Percentiles rank a stretch among this genome's conserved stretches.
phyloP scores from a whole-genome alignment of 1,140 invertebrate species.

The Mya arenaria region DNA sequence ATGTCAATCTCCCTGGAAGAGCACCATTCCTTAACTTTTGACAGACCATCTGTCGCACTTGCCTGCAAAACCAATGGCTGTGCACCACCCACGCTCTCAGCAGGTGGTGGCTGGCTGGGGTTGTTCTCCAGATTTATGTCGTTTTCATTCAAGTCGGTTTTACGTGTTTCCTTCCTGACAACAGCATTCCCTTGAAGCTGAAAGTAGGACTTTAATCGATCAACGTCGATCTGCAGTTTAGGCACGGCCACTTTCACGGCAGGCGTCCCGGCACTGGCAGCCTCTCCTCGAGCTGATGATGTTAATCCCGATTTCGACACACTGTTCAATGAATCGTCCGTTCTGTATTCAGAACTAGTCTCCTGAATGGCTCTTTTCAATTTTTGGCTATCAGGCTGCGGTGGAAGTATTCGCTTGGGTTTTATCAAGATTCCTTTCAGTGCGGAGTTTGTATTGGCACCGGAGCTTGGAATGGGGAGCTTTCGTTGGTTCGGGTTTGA shows the following conservation, averaged over 20 bases:
- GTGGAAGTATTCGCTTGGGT: conserved; percentile 46
- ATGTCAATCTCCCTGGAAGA: conserved; percentile 26
- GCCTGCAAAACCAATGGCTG: not conserved
- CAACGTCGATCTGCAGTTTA: conserved; percentile 29
- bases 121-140: not conserved
- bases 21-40: conserved; percentile 49
- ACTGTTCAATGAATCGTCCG: conserved; percentile 5
- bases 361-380: conserved; percentile 20
- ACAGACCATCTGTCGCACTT: conserved; percentile 12
- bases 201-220: conserved; percentile 32
- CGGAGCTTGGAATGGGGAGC: conserved; percentile 25
- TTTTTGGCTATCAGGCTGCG: conserved; percentile 45
- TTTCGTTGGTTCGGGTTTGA: conserved; percentile 20
- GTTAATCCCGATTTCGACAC: not conserved
- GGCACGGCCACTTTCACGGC: conserved; percentile 13
- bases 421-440: conserved; percentile 52
- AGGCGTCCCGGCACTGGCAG: conserved; percentile 11
- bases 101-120: not conserved
- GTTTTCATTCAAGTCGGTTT: conserved; percentile 28
- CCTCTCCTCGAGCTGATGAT: not conserved
- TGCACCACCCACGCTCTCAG: not conserved
- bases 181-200: conserved; percentile 19
- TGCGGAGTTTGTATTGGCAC: conserved; percentile 38
- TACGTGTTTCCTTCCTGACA: conserved; percentile 1
- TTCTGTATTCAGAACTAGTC: not conserved